Conservation (phyloP, 2,113 vertebrate genomes). For the Piaya cayana region DNA sequence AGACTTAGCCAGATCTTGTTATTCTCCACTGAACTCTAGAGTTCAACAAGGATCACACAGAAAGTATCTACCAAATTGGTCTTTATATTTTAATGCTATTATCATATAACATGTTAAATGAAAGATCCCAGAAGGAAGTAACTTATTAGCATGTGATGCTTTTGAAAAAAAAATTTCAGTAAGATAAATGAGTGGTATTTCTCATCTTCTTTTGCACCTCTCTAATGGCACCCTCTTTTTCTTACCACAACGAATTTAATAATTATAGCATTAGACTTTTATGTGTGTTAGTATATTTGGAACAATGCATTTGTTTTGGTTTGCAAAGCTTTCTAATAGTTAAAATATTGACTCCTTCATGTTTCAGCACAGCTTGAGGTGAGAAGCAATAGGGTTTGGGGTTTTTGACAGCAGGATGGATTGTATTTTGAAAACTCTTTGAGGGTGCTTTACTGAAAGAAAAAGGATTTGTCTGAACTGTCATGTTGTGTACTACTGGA, state of each 20-base stretch:
- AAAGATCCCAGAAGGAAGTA: neutral
- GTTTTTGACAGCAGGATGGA: neutral
- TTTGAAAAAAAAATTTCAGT: neutral
- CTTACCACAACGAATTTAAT: neutral
- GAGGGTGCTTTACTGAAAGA: neutral
- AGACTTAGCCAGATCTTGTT: neutral
- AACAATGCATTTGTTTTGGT: neutral
- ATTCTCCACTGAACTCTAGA: neutral
- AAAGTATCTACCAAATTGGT: neutral
- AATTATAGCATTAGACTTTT: neutral
- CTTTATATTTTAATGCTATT: neutral
- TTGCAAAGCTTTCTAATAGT: neutral
- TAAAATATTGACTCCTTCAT: neutral
- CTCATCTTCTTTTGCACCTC: no score
- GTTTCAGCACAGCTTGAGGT: neutral
- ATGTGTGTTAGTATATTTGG: neutral
- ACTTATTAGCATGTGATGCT: neutral
- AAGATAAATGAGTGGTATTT: neutral
- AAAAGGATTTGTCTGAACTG: conserved; percentile 12
- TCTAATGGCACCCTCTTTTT: neutral
- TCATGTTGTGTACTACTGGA: neutral
- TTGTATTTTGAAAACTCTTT: neutral
- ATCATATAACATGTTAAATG: neutral
- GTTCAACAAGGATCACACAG: neutral
- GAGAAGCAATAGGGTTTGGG: neutral